Conservation (phyloP, 2,888 invertebrate species). For the Platycheirus albimanus region DNA sequence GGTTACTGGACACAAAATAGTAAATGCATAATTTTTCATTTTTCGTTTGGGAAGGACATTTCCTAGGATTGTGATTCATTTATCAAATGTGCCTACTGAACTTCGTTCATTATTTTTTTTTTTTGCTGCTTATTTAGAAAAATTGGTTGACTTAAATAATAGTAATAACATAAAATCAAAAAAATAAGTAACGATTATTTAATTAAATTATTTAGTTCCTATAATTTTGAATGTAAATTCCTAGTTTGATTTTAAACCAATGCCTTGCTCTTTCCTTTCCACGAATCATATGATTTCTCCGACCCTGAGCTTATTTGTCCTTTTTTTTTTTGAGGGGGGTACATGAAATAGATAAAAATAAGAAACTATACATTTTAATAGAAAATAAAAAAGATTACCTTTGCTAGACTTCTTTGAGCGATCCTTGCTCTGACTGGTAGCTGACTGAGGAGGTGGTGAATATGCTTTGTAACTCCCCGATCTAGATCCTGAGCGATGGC, state of each 20-base stretch:
- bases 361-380: too few species aligned
- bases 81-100: background rate
- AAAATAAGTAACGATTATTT: constrained; percentile 63
- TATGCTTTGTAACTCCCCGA: constrained; percentile 67
- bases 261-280: constrained; percentile 64
- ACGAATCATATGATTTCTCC: constrained; percentile 69
- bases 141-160: constrained; percentile 50
- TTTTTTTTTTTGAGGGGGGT: too few species aligned
- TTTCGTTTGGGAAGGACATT: constrained; percentile 14
- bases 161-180: constrained; percentile 43
- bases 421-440: constrained; percentile 44
- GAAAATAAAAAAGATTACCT: constrained; percentile 44
- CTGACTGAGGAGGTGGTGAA: constrained; percentile 62
- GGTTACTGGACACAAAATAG: constrained; percentile 15
- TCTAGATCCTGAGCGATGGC: constrained; percentile 62
- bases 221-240: constrained; percentile 61
- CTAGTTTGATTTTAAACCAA: constrained; percentile 54
- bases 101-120: constrained; percentile 31
- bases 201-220: constrained; percentile 60
- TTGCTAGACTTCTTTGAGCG: constrained; percentile 60
- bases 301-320: constrained; percentile 67
- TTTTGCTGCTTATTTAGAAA: constrained; percentile 27
- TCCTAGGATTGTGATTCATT: constrained; percentile 16
- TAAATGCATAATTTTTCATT: constrained; percentile 65
- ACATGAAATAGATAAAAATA: too few species aligned